Base-by-base conservation (phyloP, 2,113 vertebrate species). In the Tor tambroides region DNA sequence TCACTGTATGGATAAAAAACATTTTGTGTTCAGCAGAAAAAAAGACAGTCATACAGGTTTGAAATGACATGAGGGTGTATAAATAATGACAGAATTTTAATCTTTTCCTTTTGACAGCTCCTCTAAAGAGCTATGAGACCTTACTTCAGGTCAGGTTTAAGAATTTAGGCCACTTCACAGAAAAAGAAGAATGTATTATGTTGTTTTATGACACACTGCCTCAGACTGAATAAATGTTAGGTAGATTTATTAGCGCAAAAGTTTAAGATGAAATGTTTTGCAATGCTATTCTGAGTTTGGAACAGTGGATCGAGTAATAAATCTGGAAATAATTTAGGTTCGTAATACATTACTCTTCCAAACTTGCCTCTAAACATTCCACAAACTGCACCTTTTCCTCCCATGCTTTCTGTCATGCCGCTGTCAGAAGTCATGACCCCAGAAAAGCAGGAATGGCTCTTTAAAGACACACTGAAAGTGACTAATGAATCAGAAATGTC, bases 81-180 rank as follows among this genome's bases (percentile, higher is more conserved):
- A 26, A 75, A 75, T 46, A 23, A 43, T 26, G 93, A 92, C 92
- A 41, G 32, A 72, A 46, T 46, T 46, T n/a, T 46, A 11, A 54
- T 19, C 15, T 30, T 54, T 30, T 32, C 35, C 35, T 21, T 72
- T 35, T 17, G 54, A 59, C 32, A 80, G 54, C 78, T 63, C 54
- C 61, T 71, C 43, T 3, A 21, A 51, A 71, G 19, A 51, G 54
- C 80, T 32, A 65, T 10, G 28, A 83, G 61, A 1, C 28, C 28
- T 82, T 82, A 65, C 67, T 49, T 82, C 61, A 82, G 79, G 89
- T 90, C 89, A 91, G 87, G 91, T 92, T 90, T 92, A 91, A 93
- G 91, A 90, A 90, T 91, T 87, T 87, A 90, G 91, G 92, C 87
- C 10, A 17, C 21, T 51, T 69, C 41, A 69, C 19, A 41, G 15